Conservation (phyloP, 2,888 invertebrate genomes). For the Syrista parreyssii region DNA sequence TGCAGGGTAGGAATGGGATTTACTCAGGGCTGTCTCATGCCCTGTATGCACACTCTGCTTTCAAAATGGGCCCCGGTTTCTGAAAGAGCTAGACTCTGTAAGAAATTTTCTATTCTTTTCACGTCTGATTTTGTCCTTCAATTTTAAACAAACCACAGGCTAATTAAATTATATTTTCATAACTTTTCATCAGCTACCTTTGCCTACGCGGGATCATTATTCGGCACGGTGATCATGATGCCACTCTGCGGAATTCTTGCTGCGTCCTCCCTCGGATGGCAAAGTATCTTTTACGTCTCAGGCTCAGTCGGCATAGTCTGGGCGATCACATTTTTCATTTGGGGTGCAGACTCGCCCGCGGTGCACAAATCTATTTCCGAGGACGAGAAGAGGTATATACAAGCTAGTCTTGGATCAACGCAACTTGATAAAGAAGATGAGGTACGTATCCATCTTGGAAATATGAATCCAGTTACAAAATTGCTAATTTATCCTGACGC, state of each 20-base stretch:
- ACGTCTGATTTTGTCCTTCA: background rate
- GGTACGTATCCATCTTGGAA: background rate
- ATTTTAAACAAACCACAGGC: background rate
- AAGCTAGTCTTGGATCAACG: constrained; percentile 63
- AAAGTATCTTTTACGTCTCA: constrained; percentile 74
- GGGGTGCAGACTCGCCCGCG: constrained; percentile 72
- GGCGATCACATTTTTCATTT: constrained; percentile 69
- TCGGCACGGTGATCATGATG: constrained; percentile 76
- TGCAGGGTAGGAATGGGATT: constrained; percentile 81
- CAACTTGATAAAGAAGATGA: background rate
- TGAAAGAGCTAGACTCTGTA: constrained; percentile 69
- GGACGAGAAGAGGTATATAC: constrained; percentile 72
- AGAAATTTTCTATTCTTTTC: constrained; percentile 13
- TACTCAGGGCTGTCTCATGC: constrained; percentile 79
- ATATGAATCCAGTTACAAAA: background rate
- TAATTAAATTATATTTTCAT: background rate
- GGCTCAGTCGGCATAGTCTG: constrained; percentile 70
- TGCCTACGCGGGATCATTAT: constrained; percentile 71
- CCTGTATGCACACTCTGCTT: constrained; percentile 77
- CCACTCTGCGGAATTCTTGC: constrained; percentile 74
- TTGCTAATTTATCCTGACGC: background rate
- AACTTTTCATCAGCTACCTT: constrained; percentile 43
- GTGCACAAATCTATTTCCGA: constrained; percentile 70
- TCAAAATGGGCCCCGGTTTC: constrained; percentile 79
- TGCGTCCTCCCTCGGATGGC: constrained; percentile 73